Conservation (phyloP, 1,140 invertebrate species). For the Medauroidea extradentata region DNA sequence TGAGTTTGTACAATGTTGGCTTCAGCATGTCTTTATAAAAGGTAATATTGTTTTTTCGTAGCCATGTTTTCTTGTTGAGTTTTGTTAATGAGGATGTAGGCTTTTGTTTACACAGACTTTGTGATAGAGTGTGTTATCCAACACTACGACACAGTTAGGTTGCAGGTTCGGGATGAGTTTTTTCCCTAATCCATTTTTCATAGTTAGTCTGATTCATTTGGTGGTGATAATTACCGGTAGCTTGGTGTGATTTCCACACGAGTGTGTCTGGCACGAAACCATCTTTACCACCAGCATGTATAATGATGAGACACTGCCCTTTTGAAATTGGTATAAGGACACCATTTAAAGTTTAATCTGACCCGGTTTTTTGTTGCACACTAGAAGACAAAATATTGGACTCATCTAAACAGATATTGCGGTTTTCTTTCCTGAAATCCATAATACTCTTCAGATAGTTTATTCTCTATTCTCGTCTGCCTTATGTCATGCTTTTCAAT, state of each 20-base stretch:
- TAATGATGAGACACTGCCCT: slow-evolving; percentile 29
- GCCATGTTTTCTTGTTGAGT: slow-evolving; percentile 28
- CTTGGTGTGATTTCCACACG: slow-evolving; percentile 21
- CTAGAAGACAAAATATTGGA: neutral
- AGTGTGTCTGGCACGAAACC: slow-evolving; percentile 28
- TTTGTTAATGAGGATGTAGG: slow-evolving; percentile 25
- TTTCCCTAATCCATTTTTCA: slow-evolving; percentile 21
- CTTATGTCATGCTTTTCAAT: neutral
- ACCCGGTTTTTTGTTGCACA: neutral
- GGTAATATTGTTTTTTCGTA: slow-evolving; percentile 2
- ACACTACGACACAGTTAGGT: slow-evolving; percentile 24
- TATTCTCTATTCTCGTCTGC: neutral
- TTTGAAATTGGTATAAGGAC: neutral
- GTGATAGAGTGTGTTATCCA: slow-evolving; percentile 42
- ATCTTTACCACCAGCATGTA: slow-evolving; percentile 23
- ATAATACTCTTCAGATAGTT: neutral
- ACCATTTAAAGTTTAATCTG: neutral
- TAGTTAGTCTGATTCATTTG: slow-evolving; percentile 28
- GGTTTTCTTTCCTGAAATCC: neutral
- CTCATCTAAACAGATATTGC: neutral
- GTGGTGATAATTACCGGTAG: slow-evolving; percentile 30
- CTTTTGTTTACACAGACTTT: slow-evolving; percentile 24
- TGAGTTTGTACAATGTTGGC: too few relatives aligned
- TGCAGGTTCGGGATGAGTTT: slow-evolving; percentile 35
- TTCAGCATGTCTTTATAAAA: too few relatives aligned